Conservation (phyloP, 2,888 invertebrate genomes). For the Hedya salicella region DNA sequence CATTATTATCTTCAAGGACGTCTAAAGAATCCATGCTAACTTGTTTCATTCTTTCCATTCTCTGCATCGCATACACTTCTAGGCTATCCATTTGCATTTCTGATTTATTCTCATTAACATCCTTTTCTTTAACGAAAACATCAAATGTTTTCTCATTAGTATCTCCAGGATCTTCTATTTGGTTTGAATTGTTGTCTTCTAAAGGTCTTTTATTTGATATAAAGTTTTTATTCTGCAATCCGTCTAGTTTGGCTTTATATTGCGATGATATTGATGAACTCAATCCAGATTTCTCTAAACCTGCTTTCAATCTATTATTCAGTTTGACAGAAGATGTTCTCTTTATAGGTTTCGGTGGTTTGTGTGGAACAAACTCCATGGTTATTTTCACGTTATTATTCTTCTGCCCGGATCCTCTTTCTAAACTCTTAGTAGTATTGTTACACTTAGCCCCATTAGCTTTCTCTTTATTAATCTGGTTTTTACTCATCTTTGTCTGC, state of each 20-base stretch:
- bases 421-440: constrained; percentile 77
- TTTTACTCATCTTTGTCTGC: constrained; percentile 73
- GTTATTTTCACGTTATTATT: constrained; percentile 77
- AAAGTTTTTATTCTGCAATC: constrained; percentile 78
- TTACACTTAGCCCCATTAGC: constrained; percentile 72
- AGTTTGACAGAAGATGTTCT: constrained; percentile 87
- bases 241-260: constrained; percentile 81
- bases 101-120: constrained; percentile 85
- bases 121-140: constrained; percentile 86
- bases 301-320: constrained; percentile 80
- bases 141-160: constrained; percentile 84
- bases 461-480: constrained; percentile 78
- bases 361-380: constrained; percentile 88
- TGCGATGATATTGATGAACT: constrained; percentile 80
- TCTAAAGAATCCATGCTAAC: constrained; percentile 83
- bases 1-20: constrained; percentile 70
- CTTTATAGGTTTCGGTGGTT: constrained; percentile 89
- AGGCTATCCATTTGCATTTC: constrained; percentile 86
- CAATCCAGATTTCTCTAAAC: constrained; percentile 71
- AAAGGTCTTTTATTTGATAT: constrained; percentile 63
- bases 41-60: constrained; percentile 73
- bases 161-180: constrained; percentile 67
- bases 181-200: constrained; percentile 74
- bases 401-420: constrained; percentile 76
- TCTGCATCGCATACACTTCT: constrained; percentile 82